A percentile compares a stretch with the other conserved stretches of the same genome.
Conservation (phyloP, 2,797 vertebrate species). For the Acanthornis magna region DNA sequence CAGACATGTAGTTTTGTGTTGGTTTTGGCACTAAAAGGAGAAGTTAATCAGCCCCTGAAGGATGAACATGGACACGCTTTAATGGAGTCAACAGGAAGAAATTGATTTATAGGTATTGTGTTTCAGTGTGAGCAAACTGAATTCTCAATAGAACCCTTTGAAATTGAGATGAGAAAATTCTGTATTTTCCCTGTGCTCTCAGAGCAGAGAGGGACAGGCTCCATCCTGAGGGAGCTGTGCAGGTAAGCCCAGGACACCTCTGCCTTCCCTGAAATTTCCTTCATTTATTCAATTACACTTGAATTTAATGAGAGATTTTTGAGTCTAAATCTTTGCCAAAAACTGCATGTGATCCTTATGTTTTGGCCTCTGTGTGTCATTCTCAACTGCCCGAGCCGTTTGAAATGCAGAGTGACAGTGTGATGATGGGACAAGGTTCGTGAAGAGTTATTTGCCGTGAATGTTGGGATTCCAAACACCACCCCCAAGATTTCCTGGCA, state of each 20-base stretch:
- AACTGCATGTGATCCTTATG: not conserved
- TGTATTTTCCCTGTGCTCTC: not conserved
- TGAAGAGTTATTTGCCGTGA: not conserved
- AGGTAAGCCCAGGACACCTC: not conserved
- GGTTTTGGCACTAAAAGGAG: constrained; percentile 5
- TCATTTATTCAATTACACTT: not conserved
- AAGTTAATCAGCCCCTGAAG: constrained; percentile 34
- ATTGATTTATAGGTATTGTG: not conserved
- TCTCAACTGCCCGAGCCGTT: not conserved
- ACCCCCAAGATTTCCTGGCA: not conserved
- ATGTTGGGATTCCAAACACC: not conserved
- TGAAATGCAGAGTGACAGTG: not conserved
- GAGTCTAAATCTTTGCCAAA: not conserved
- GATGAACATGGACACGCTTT: not conserved
- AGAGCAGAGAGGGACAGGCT: not conserved
- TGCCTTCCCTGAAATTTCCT: not conserved
- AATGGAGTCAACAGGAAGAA: constrained; percentile 20
- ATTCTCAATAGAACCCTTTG: not conserved
- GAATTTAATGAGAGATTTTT: not conserved
- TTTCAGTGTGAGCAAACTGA: constrained; percentile 17
- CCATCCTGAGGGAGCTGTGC: not conserved
- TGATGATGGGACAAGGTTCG: not conserved
- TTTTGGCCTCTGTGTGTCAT: not conserved
- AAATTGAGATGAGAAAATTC: not conserved
- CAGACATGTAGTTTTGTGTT: not conserved